Conservation (phyloP, 2,888 invertebrate genomes). For the Stramonita haemastoma region DNA sequence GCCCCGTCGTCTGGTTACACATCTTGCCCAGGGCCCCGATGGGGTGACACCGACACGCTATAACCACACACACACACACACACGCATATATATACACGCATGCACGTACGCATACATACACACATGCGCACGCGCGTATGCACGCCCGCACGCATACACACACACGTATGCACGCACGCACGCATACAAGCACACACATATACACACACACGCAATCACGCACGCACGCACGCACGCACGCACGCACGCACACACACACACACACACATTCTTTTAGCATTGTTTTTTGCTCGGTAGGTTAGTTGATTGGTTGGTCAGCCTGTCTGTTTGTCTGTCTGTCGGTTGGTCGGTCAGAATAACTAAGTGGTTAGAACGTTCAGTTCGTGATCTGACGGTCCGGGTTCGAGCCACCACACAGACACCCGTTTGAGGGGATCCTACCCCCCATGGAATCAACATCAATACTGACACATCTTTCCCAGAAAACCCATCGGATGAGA, state of each 20-base stretch:
- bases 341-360: too few species aligned
- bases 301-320: too few species aligned
- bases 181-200: not conserved
- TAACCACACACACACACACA: constrained; percentile 73
- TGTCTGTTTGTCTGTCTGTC: too few species aligned
- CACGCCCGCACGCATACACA: not conserved
- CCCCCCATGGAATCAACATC: too few species aligned
- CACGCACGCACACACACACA: not conserved
- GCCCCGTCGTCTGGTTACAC: constrained; percentile 98
- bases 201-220: not conserved
- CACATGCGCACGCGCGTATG: not conserved
- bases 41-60: constrained; percentile 99
- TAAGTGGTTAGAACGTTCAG: too few species aligned
- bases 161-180: not conserved
- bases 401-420: too few species aligned
- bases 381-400: too few species aligned
- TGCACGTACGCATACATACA: not conserved
- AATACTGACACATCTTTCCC: too few species aligned
- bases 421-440: too few species aligned
- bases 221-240: not conserved
- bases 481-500: too few species aligned
- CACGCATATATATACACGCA: too few species aligned
- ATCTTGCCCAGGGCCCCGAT: constrained; percentile 98
- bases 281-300: too few species aligned
- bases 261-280: not conserved